These are phyloP conservation scores for Sorex maritimensis DNA, from an alignment of 2,797 vertebrate species.

Conservation along the genomic window DNA sequence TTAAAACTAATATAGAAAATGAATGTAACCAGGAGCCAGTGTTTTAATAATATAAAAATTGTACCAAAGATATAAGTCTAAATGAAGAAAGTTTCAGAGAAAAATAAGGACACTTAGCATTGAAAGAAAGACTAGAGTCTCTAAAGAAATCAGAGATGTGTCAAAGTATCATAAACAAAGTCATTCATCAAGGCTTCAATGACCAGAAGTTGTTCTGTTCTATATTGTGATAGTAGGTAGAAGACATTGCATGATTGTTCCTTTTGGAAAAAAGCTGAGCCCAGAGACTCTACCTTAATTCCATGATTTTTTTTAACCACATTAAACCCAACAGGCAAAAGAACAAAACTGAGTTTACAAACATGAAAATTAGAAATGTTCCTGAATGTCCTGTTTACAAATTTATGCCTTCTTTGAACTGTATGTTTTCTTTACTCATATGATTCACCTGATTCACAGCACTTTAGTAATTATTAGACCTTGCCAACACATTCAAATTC, in stretches of 20 bases:
- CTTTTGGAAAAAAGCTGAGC: background rate
- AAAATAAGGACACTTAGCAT: too few relatives aligned
- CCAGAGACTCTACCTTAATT: background rate
- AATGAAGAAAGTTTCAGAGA: too few relatives aligned
- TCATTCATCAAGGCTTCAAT: too few relatives aligned
- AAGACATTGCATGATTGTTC: rapidly evolving
- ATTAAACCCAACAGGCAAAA: background rate
- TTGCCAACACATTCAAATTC: background rate
- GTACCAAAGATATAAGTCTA: too few relatives aligned
- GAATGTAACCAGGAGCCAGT: too few relatives aligned
- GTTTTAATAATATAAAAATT: too few relatives aligned
- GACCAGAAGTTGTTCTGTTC: too few relatives aligned
- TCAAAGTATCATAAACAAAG: too few relatives aligned
- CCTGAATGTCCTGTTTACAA: background rate
- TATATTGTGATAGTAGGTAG: too few relatives aligned
- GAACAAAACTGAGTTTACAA: background rate
- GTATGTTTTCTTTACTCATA: background rate
- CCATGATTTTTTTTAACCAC: background rate
- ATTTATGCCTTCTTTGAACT: background rate
- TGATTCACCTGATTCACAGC: slow-evolving; percentile 6
- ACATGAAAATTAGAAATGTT: background rate
- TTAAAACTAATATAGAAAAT: too few relatives aligned
- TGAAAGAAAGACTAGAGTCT: too few relatives aligned
- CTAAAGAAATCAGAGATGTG: too few relatives aligned
- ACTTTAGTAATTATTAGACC: background rate